Evolutionary conservation across 1,140 invertebrate species (phyloP).

Genomic region (Copidosoma floridanum): DNA sequence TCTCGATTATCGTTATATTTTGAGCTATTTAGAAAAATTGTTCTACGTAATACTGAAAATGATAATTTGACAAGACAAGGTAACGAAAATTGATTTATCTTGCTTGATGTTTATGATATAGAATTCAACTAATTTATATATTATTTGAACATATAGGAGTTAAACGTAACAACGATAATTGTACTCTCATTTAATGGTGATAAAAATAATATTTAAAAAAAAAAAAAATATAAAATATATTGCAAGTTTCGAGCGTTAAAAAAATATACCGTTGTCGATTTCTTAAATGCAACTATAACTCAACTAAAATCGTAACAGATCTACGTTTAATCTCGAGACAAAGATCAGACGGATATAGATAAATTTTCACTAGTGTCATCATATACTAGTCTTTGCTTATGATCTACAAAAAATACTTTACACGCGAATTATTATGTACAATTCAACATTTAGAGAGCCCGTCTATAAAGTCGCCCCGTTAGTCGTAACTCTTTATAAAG

Average conservation of each 20-base stretch:
- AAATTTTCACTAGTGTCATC: not conserved
- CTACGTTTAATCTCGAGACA: conserved; percentile 9
- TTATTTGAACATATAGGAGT: conserved; percentile 2
- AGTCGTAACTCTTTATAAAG: conserved; percentile 28
- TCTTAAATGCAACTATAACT: conserved; percentile 25
- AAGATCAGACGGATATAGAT: conserved; percentile 10
- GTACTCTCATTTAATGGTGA: conserved; percentile 9
- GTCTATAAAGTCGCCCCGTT: too few species aligned
- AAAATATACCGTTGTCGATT: conserved; percentile 9
- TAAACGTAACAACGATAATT: conserved; percentile 16
- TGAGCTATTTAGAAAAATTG: conserved; percentile 20
- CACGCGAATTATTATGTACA: too few species aligned
- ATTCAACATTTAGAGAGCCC: too few species aligned
- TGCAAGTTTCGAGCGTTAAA: conserved; percentile 19
- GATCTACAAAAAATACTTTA: too few species aligned
- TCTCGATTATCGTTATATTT: conserved; percentile 19
- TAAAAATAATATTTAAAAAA: too few species aligned
- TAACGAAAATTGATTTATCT: conserved; percentile 17
- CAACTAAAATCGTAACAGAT: conserved; percentile 22
- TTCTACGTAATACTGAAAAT: conserved; percentile 25
- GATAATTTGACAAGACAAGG: conserved; percentile 1
- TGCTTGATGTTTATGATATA: too few species aligned
- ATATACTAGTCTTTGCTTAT: not conserved
- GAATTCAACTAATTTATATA: conserved; percentile 6
- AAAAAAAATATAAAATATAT: conserved; percentile 23